Evolutionary conservation across 1,140 invertebrate genomes (phyloP).

Genomic region (Drosophila subobscura): DNA sequence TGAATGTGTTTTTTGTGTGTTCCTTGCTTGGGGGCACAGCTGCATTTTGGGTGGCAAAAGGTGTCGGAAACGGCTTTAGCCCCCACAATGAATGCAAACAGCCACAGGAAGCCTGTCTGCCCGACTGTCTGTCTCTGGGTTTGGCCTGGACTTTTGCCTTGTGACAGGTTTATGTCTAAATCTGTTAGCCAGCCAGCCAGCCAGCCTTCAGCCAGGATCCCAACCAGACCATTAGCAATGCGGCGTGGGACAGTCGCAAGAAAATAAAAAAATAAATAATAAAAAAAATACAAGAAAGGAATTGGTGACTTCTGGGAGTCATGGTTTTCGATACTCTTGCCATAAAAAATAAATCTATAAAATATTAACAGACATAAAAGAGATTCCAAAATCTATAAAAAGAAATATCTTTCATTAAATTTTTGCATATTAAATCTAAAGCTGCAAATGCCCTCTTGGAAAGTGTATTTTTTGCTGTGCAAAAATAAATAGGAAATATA

Average conservation of each 20-base stretch:
- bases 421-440: too few relatives aligned
- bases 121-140: constrained; percentile 8
- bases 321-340: too few relatives aligned
- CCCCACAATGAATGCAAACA: constrained; percentile 53
- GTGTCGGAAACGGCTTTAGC: constrained; percentile 70
- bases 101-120: constrained; percentile 22
- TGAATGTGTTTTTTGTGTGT: constrained; percentile 18
- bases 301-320: too few relatives aligned
- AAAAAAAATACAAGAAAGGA: background rate
- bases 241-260: constrained; percentile 35
- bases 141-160: constrained; percentile 36
- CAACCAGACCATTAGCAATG: constrained; percentile 50
- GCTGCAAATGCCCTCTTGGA: too few relatives aligned
- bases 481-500: constrained; percentile 8
- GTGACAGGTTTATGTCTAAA: constrained; percentile 66
- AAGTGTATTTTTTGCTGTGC: too few relatives aligned
- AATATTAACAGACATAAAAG: too few relatives aligned
- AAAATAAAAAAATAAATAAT: constrained; percentile 14
- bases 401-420: too few relatives aligned
- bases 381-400: too few relatives aligned
- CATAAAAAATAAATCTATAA: background rate
- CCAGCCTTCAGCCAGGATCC: too few relatives aligned
- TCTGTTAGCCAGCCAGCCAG: constrained; percentile 47
- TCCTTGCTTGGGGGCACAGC: constrained; percentile 53
- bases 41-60: constrained; percentile 58